Percentiles rank a stretch among this genome's conserved stretches.
Conservation (phyloP, 2,888 invertebrate genomes). For the Oligia strigilis region DNA sequence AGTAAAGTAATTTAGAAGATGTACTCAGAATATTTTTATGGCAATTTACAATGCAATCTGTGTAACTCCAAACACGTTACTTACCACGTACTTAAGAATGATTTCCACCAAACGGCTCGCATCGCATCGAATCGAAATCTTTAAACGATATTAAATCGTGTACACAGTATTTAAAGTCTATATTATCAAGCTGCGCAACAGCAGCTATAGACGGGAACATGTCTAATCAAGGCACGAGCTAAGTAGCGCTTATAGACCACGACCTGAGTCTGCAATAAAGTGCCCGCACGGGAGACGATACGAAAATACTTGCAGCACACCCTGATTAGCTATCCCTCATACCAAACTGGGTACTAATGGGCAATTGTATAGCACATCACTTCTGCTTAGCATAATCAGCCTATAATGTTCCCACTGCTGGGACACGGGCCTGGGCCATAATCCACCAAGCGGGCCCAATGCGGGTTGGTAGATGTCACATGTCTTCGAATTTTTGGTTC, state of each 20-base stretch:
- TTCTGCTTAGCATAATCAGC: neutral
- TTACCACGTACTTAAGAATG: neutral
- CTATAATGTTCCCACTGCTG: too few relatives aligned
- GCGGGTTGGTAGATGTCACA: too few relatives aligned
- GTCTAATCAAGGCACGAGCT: neutral
- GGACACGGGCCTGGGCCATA: too few relatives aligned
- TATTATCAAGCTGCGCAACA: too few relatives aligned
- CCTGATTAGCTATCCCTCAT: neutral
- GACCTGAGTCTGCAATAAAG: neutral
- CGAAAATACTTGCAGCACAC: neutral
- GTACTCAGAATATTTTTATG: neutral
- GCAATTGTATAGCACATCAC: neutral
- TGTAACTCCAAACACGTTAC: neutral
- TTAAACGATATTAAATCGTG: too few relatives aligned
- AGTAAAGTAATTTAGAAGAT: conserved; percentile 1
- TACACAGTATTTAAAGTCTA: too few relatives aligned
- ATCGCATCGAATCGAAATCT: too few relatives aligned
- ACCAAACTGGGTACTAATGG: neutral
- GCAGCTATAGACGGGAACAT: neutral
- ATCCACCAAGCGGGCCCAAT: too few relatives aligned
- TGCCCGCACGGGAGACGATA: neutral
- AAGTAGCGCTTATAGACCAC: neutral
- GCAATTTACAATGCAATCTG: neutral
- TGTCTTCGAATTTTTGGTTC: too few relatives aligned
- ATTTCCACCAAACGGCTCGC: too few relatives aligned